Conservation (phyloP, 2,797 vertebrate genomes). For the Tenualosa ilisha region DNA sequence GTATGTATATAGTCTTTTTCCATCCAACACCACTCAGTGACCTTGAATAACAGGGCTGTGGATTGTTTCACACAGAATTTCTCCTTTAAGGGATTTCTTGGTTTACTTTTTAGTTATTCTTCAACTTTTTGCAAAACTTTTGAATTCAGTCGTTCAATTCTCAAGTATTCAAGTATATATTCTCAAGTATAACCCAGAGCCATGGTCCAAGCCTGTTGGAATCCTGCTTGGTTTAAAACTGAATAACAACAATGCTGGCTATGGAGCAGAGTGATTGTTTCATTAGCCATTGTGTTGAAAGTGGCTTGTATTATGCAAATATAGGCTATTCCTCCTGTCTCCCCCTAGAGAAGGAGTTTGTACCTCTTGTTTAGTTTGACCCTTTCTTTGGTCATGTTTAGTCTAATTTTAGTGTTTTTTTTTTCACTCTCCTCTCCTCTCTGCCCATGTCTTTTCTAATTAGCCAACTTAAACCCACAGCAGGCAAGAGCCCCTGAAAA, state of each 20-base stretch:
- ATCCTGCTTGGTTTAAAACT: conserved; percentile 33
- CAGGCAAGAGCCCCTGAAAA: conserved; percentile 67
- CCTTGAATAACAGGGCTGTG: no score
- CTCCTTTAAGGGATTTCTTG: not conserved
- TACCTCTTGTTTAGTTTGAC: conserved; percentile 46
- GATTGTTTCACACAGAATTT: no score
- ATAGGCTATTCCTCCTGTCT: conserved; percentile 37
- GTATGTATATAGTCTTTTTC: no score
- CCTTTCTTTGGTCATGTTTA: conserved; percentile 61
- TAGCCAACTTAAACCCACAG: conserved; percentile 80
- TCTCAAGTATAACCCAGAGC: not conserved
- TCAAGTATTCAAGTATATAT: no score
- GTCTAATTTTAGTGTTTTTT: conserved; percentile 65
- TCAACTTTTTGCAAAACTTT: not conserved
- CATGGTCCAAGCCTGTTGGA: not conserved
- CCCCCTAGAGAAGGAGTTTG: conserved; percentile 31
- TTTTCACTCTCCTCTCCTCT: conserved; percentile 47
- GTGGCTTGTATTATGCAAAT: conserved; percentile 53
- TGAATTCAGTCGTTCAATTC: not conserved
- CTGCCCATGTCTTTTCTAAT: conserved; percentile 76
- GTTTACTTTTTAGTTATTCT: not conserved
- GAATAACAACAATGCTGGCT: conserved; percentile 51
- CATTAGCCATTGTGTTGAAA: conserved; percentile 45
- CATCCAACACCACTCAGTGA: no score
- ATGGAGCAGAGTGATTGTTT: conserved; percentile 49